These are phyloP conservation scores for Sesamia inferens DNA, from an alignment of 2,888 invertebrate species.

Conservation along the genomic window DNA sequence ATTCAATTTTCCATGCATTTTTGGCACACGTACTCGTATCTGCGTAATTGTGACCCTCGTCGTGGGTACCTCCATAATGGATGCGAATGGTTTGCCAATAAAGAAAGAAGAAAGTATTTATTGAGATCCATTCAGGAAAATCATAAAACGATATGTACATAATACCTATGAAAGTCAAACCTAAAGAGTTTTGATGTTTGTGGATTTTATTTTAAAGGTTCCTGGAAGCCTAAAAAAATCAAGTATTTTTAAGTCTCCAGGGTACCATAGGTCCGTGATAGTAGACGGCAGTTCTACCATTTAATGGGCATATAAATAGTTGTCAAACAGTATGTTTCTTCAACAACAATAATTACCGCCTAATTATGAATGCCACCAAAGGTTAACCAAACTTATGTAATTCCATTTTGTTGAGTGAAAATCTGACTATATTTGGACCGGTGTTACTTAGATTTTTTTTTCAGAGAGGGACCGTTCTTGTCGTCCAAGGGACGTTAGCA, in stretches of 20 bases:
- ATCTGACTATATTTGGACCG: too few relatives aligned
- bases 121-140: too few relatives aligned
- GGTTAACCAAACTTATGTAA: background rate
- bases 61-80: background rate
- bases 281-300: rapidly evolving
- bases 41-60: background rate
- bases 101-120: too few relatives aligned
- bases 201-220: background rate
- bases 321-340: background rate
- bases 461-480: background rate
- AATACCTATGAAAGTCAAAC: too few relatives aligned
- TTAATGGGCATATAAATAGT: background rate
- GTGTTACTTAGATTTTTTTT: background rate
- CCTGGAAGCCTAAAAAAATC: background rate
- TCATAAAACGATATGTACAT: too few relatives aligned
- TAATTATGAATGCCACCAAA: background rate
- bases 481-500: too few relatives aligned
- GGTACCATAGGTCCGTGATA: background rate
- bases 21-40: background rate
- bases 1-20: constrained; percentile 25
- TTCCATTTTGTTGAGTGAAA: background rate
- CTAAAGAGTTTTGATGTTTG: background rate
- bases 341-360: background rate
- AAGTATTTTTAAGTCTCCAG: background rate
- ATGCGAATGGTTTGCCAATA: background rate